Conservation (phyloP, 2,888 invertebrate genomes). For the Drosophila lutescens region DNA sequence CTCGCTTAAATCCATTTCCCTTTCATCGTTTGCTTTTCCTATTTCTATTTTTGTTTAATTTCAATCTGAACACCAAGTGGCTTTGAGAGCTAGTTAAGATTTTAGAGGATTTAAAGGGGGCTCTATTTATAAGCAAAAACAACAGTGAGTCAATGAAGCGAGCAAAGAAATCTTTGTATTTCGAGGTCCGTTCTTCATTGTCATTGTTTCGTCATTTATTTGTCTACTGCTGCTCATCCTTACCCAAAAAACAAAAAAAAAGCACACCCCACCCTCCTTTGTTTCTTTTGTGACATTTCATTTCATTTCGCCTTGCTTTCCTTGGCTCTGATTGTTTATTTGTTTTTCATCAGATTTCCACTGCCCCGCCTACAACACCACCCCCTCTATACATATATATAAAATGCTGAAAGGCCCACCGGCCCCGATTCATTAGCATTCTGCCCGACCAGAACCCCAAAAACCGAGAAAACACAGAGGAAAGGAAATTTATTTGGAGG, state of each 20-base stretch:
- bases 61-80: no score
- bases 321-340: conserved; percentile 66
- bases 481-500: conserved; percentile 28
- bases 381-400: neutral
- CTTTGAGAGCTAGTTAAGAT: neutral
- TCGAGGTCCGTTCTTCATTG: neutral
- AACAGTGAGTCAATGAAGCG: neutral
- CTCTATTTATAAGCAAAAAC: neutral
- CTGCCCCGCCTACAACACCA: conserved; percentile 15
- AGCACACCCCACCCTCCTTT: neutral
- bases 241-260: neutral
- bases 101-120: neutral
- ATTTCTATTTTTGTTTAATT: no score
- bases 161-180: neutral
- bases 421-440: conserved; percentile 72
- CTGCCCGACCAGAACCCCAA: conserved; percentile 58
- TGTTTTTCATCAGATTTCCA: conserved; percentile 70
- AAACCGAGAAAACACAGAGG: neutral
- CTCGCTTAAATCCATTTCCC: no score
- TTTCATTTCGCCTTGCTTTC: conserved; percentile 17
- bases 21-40: no score
- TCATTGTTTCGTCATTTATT: conserved; percentile 20
- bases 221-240: conserved; percentile 9
- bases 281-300: conserved; percentile 29
- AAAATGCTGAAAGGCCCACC: conserved; percentile 3